Percentiles rank a stretch among this genome's conserved stretches.
These are phyloP conservation scores for Phrynocephalus vlangalii DNA, from an alignment of 2,797 vertebrate genomes.

Conservation along the genomic window DNA sequence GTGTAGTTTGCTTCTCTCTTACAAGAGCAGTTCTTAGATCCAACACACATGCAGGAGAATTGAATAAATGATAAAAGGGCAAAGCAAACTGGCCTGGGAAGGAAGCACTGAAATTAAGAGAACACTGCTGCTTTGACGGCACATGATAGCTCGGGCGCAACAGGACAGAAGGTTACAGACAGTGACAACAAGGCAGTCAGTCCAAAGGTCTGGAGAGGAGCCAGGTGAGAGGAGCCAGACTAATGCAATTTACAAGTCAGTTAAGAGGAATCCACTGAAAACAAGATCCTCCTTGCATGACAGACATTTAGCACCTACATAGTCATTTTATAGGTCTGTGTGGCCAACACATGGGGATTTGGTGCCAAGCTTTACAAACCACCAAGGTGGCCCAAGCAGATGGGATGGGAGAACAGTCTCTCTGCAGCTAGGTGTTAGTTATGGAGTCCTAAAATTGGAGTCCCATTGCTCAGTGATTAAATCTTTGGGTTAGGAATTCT, in stretches of 20 bases:
- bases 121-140: not conserved
- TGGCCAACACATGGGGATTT: not conserved
- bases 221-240: not conserved
- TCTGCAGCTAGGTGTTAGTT: not conserved
- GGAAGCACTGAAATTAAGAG: not conserved
- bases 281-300: conserved; percentile 14
- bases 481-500: too few species aligned
- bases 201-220: not conserved
- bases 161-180: not conserved
- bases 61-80: not conserved
- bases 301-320: not conserved
- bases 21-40: not conserved
- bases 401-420: not conserved
- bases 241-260: conserved; percentile 30
- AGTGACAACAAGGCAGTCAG: not conserved
- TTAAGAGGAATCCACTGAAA: not conserved
- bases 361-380: not conserved
- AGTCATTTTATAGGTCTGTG: not conserved
- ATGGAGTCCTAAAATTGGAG: not conserved
- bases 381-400: not conserved
- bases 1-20: conserved; percentile 16
- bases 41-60: not conserved
- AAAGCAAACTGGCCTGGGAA: not conserved
- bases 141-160: too few species aligned
- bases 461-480: not conserved